phyloP scores from a whole-genome alignment of 2,888 invertebrate species.

The Cotesia congregata region DNA sequence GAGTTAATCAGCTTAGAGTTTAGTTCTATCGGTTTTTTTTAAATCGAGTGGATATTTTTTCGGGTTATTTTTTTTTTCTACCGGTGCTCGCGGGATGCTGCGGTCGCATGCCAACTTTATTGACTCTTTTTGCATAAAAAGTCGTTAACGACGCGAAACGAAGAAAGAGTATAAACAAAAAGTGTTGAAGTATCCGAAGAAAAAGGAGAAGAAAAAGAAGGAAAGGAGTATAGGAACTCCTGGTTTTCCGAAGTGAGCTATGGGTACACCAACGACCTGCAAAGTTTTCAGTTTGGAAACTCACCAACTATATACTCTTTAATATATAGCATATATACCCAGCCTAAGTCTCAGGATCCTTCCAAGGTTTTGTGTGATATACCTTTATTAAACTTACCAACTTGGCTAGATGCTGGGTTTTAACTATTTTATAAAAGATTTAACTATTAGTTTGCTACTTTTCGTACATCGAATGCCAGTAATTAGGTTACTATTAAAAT shows the following conservation, averaged over 20 bases:
- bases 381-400: conserved; percentile 55
- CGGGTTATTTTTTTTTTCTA: background rate
- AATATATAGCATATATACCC: background rate
- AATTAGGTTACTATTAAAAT: background rate
- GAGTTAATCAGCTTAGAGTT: conserved; percentile 16
- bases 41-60: background rate
- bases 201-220: background rate
- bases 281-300: conserved; percentile 57
- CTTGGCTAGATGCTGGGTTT: conserved; percentile 43
- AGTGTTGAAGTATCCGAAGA: conserved; percentile 7
- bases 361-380: conserved; percentile 36
- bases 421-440: conserved; percentile 48
- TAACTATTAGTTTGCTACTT: background rate
- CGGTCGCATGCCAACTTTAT: background rate
- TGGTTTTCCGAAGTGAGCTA: background rate
- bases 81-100: background rate
- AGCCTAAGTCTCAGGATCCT: conserved; percentile 42
- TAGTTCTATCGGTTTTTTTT: background rate
- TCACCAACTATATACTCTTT: conserved; percentile 50
- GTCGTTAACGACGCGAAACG: conserved; percentile 18
- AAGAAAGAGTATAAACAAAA: conserved; percentile 18
- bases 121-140: conserved; percentile 5
- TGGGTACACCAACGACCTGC: conserved; percentile 45
- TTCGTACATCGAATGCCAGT: background rate
- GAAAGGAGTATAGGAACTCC: background rate